Evolutionary conservation across 2,888 invertebrate species (phyloP).

Genomic region (Cataglyphis cursor): DNA sequence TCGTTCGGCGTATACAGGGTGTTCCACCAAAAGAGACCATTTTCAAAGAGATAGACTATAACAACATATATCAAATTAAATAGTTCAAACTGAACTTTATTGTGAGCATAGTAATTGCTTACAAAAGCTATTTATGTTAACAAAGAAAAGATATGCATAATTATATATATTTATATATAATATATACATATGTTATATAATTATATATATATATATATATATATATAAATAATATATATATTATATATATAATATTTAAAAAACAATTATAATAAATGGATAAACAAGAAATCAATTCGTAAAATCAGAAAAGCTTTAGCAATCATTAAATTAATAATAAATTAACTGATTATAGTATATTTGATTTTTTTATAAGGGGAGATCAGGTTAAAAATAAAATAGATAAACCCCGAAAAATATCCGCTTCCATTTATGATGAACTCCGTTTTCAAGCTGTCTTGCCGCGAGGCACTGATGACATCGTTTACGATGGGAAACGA

Average conservation of each 20-base stretch:
- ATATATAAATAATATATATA: no score
- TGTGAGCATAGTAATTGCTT: no score
- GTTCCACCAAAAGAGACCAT: no score
- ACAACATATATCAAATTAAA: no score
- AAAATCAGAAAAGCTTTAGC: background rate
- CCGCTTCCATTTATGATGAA: conserved; percentile 33
- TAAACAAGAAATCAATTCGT: background rate
- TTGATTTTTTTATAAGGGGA: background rate
- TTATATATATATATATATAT: no score
- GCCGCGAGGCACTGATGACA: conserved; percentile 30
- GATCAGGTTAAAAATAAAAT: background rate
- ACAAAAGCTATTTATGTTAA: no score
- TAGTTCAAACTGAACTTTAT: no score
- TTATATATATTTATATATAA: no score
- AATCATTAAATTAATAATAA: background rate
- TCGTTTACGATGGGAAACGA: conserved; percentile 39
- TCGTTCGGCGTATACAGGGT: no score
- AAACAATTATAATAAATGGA: background rate
- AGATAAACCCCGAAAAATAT: conserved; percentile 48
- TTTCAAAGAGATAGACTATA: no score
- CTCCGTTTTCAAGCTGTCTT: conserved; percentile 46
- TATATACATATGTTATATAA: no score
- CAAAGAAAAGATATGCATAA: no score
- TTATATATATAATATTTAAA: background rate
- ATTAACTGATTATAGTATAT: background rate